These are phyloP conservation scores for Thalassaphorura encarpata DNA, from an alignment of 1,140 invertebrate genomes.

Conservation along the genomic window DNA sequence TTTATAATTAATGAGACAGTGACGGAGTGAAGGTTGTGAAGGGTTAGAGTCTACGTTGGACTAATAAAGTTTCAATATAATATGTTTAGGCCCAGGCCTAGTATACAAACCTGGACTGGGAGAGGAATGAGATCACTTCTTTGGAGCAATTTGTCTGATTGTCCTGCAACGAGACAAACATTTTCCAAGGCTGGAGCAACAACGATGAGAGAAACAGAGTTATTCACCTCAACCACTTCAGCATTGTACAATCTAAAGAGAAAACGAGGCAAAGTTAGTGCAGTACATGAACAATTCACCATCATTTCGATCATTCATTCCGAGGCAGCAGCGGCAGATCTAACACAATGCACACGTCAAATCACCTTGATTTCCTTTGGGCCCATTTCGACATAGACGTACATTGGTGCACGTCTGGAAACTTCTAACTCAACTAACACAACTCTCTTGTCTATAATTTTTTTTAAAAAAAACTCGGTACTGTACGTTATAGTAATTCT, in stretches of 20 bases:
- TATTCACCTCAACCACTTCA: constrained; percentile 81
- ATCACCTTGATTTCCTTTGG: background rate
- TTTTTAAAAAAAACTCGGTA: no score
- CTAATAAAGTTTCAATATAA: background rate
- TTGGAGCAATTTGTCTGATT: constrained; percentile 57
- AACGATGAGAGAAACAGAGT: constrained; percentile 78
- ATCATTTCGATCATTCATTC: background rate
- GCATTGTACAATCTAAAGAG: constrained; percentile 64
- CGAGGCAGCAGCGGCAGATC: no score
- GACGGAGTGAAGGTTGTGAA: background rate
- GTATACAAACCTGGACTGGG: constrained; percentile 58
- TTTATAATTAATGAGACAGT: background rate
- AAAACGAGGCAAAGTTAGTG: background rate
- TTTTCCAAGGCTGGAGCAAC: constrained; percentile 79
- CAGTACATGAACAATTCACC: background rate
- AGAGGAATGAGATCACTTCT: constrained; percentile 68
- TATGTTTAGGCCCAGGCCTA: no score
- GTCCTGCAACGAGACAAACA: constrained; percentile 80
- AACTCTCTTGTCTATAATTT: no score
- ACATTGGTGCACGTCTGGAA: no score
- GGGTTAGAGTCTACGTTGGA: background rate
- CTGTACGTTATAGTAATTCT: no score
- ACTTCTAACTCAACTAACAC: no score
- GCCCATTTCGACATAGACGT: no score
- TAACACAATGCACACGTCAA: no score